Percentiles rank a stretch among this genome's conserved stretches.
phyloP scores from a whole-genome alignment of 1,140 invertebrate species.

The Antheraea pernyi region DNA sequence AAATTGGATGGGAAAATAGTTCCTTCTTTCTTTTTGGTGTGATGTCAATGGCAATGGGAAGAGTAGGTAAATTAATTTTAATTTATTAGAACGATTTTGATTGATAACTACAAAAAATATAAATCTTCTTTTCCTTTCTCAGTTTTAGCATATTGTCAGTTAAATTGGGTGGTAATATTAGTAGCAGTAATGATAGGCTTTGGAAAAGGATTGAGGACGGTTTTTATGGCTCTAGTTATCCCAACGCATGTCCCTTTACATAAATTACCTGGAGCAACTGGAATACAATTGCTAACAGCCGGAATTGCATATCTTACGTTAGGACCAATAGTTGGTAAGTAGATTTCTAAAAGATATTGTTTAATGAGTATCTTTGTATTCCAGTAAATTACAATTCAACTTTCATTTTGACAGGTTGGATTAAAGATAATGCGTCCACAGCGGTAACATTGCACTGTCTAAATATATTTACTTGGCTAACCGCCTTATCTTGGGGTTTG shows the following conservation, averaged over 20 bases:
- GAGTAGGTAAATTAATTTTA: constrained; percentile 79
- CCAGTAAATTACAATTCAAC: neutral
- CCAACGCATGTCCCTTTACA: constrained; percentile 82
- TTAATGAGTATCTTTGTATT: constrained; percentile 10
- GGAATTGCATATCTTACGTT: constrained; percentile 80
- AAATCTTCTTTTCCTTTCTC: constrained; percentile 26
- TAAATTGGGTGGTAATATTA: constrained; percentile 64
- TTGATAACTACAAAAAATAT: neutral
- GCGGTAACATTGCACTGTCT: constrained; percentile 81
- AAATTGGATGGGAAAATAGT: constrained; percentile 82
- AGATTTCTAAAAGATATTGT: constrained; percentile 7
- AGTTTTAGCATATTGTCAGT: constrained; percentile 76
- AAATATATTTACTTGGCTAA: constrained; percentile 82
- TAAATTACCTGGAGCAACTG: constrained; percentile 81
- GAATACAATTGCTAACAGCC: constrained; percentile 81
- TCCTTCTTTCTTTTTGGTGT: constrained; percentile 85
- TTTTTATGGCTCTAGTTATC: constrained; percentile 84
- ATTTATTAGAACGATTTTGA: neutral
- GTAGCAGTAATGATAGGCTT: constrained; percentile 82
- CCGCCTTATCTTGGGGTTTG: constrained; percentile 80
- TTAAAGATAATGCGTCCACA: constrained; percentile 81
- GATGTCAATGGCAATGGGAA: constrained; percentile 81
- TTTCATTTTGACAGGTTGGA: constrained; percentile 74
- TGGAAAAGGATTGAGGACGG: constrained; percentile 82
- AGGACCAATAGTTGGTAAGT: constrained; percentile 81